phyloP scores from a whole-genome alignment of 2,888 invertebrate genomes.

The Phalera bucephala region DNA sequence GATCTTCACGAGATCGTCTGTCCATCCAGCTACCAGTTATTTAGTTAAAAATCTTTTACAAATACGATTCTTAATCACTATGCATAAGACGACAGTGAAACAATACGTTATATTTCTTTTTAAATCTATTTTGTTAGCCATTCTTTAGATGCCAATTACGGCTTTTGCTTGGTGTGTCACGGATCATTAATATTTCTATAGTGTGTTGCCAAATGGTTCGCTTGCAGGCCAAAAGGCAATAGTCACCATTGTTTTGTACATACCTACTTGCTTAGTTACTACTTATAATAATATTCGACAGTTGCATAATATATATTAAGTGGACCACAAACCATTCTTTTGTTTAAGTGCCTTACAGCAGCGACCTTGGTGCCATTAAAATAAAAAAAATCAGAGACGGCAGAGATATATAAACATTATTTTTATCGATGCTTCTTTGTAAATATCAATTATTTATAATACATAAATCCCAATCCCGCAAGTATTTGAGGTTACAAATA shows the following conservation, averaged over 20 bases:
- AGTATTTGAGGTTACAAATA: too few species aligned
- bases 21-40: too few species aligned
- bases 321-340: background rate
- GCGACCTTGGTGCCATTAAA: background rate
- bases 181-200: slow-evolving; percentile 38
- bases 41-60: slow-evolving; percentile 1
- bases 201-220: slow-evolving; percentile 30
- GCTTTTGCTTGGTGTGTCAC: slow-evolving; percentile 8
- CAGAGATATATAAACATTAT: too few species aligned
- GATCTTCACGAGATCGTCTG: too few species aligned
- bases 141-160: slow-evolving; percentile 16
- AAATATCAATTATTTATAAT: too few species aligned
- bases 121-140: slow-evolving; percentile 9
- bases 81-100: slow-evolving; percentile 2
- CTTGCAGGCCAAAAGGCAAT: slow-evolving; percentile 21
- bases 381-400: too few species aligned
- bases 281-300: background rate
- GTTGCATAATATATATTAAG: background rate
- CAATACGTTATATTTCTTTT: slow-evolving; percentile 12
- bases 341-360: background rate
- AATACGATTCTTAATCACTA: slow-evolving; percentile 4
- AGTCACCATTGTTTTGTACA: slow-evolving; percentile 9
- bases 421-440: too few species aligned
- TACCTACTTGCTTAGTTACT: slow-evolving; percentile 12
- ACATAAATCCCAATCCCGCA: too few species aligned